These are phyloP conservation scores for Prinia subflava DNA, from an alignment of 2,113 vertebrate genomes.

Conservation along the genomic window DNA sequence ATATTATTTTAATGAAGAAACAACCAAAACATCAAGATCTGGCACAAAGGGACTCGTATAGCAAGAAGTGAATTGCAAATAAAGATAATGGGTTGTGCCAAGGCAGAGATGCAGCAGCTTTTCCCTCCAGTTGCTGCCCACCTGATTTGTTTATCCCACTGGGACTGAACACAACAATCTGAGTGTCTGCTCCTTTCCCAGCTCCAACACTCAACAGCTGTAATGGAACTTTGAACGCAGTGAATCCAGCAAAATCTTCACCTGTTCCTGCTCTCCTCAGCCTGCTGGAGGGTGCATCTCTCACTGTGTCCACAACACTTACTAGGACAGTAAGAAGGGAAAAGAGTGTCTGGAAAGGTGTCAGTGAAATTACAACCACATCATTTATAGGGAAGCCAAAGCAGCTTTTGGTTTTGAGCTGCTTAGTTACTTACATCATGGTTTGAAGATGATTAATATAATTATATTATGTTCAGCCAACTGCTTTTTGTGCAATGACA, in stretches of 20 bases:
- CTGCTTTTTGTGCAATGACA: neutral
- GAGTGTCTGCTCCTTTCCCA: neutral
- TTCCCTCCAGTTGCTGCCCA: neutral
- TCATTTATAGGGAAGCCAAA: neutral
- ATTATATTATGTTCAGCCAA: neutral
- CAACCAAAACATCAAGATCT: neutral
- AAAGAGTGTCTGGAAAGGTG: neutral
- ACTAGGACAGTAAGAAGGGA: neutral
- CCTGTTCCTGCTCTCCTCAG: neutral
- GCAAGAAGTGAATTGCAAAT: neutral
- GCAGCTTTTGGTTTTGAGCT: neutral
- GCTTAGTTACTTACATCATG: neutral
- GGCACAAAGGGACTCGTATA: neutral
- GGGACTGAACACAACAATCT: neutral
- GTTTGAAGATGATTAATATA: conserved; percentile 20
- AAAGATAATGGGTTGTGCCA: neutral
- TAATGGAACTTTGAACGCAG: neutral
- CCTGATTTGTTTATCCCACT: neutral
- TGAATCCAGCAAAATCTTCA: neutral
- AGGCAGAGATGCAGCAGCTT: neutral
- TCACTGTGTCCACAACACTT: neutral
- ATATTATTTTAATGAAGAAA: neutral
- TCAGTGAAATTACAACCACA: neutral
- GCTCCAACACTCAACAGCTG: neutral
- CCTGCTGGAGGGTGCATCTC: neutral